Conservation (phyloP, 2,113 vertebrate genomes). For the Pelvicachromis taeniatus region DNA sequence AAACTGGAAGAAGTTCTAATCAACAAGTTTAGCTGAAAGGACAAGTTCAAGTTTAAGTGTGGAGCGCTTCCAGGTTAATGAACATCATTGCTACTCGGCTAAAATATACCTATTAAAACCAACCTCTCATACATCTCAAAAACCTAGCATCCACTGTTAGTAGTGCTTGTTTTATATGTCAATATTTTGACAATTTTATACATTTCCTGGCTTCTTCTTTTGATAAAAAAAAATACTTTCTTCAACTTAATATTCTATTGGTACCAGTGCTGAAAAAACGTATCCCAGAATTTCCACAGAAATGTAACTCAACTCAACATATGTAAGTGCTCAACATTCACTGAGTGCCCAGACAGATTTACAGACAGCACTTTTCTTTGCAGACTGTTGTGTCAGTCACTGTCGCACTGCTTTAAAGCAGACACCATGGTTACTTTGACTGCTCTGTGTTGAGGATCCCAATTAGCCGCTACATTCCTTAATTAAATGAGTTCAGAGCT, state of each 20-base stretch:
- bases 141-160: neutral
- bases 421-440: slow-evolving; percentile 6
- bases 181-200: neutral
- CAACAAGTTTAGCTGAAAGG: neutral
- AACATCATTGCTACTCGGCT: neutral
- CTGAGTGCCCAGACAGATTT: neutral
- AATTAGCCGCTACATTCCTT: slow-evolving; percentile 52
- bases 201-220: neutral
- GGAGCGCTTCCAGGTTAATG: neutral
- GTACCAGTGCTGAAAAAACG: neutral
- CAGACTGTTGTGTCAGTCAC: slow-evolving; percentile 8
- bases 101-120: neutral
- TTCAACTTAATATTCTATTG: neutral
- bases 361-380: neutral
- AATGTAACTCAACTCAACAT: neutral
- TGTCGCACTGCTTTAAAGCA: slow-evolving; percentile 16
- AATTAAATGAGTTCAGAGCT: slow-evolving; percentile 39
- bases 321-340: neutral
- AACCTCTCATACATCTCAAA: neutral
- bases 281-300: neutral
- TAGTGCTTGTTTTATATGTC: neutral
- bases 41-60: neutral
- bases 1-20: neutral
- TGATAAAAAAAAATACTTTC: neutral
- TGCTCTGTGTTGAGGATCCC: slow-evolving; percentile 36